These are phyloP conservation scores for Leptinotarsa texana DNA, from an alignment of 1,140 invertebrate genomes.

Conservation along the genomic window DNA sequence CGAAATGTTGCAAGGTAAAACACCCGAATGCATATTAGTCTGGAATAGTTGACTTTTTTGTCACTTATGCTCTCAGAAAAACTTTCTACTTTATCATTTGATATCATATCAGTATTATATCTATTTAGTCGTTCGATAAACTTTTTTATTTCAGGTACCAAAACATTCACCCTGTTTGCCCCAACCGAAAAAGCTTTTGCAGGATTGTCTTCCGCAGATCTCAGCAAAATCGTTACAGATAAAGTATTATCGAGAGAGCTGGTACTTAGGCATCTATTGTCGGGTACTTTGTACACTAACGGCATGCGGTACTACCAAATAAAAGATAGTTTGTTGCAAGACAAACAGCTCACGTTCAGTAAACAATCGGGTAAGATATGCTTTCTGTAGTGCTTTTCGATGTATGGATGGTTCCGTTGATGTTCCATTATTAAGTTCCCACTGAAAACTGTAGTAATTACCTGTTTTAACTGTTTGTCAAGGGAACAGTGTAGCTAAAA, in stretches of 20 bases:
- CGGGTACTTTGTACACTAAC: constrained; percentile 77
- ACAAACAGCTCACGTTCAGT: constrained; percentile 70
- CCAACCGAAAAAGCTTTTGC: constrained; percentile 81
- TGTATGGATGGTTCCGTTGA: no score
- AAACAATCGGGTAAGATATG: constrained; percentile 72
- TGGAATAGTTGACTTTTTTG: no score
- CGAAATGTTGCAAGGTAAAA: constrained; percentile 70
- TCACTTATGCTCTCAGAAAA: no score
- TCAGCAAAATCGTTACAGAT: constrained; percentile 63
- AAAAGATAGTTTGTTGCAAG: constrained; percentile 70
- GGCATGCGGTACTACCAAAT: constrained; percentile 86
- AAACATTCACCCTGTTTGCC: constrained; percentile 84
- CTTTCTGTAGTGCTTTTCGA: background rate
- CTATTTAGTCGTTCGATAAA: background rate
- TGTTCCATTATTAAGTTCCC: no score
- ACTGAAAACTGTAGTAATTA: no score
- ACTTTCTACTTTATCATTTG: no score
- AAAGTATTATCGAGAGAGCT: constrained; percentile 71
- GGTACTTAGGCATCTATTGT: constrained; percentile 76
- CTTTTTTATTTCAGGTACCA: constrained; percentile 63
- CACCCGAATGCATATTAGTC: no score
- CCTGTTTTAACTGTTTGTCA: no score
- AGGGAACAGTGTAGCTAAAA: no score
- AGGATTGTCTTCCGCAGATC: constrained; percentile 65
- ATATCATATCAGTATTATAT: background rate